Evolutionary conservation across 2,797 vertebrate genomes (phyloP).

Genomic region (Lithobates pipiens): DNA sequence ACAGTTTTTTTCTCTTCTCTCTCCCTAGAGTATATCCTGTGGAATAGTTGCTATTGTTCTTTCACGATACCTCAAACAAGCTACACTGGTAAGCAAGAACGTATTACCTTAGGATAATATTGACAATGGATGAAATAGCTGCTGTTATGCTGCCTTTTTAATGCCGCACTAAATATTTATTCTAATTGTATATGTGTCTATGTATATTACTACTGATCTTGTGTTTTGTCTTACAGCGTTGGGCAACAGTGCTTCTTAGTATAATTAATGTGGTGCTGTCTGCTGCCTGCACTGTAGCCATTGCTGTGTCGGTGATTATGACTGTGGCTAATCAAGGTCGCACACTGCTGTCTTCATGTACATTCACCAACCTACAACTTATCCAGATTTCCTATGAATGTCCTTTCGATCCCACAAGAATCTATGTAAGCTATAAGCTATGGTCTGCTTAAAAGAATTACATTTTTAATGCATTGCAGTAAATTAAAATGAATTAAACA

Average conservation of each 20-base stretch:
- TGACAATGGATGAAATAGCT: constrained; percentile 4
- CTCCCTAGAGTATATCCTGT: constrained; percentile 71
- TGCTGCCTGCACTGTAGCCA: constrained; percentile 75
- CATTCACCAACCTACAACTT: constrained; percentile 23
- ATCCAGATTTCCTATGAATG: constrained; percentile 79
- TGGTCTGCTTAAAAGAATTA: not conserved
- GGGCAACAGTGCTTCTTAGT: constrained; percentile 80
- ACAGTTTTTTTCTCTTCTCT: not conserved
- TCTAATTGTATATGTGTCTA: not conserved
- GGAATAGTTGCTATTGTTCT: constrained; percentile 85
- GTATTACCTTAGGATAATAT: not conserved
- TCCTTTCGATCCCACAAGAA: constrained; percentile 89
- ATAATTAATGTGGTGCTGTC: constrained; percentile 80
- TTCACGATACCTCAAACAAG: constrained; percentile 82
- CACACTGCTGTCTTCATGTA: constrained; percentile 79
- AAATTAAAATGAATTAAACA: no score
- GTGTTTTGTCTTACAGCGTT: constrained; percentile 73
- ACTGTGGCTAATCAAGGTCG: constrained; percentile 78
- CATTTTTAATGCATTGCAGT: not conserved
- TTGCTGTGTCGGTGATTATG: constrained; percentile 76
- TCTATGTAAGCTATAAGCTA: constrained; percentile 87
- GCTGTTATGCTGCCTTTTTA: not conserved
- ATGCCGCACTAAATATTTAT: not conserved
- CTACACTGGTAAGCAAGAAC: constrained; percentile 77
- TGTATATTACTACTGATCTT: not conserved